phyloP scores from a whole-genome alignment of 1,140 invertebrate species.

The Euwallacea similis region DNA sequence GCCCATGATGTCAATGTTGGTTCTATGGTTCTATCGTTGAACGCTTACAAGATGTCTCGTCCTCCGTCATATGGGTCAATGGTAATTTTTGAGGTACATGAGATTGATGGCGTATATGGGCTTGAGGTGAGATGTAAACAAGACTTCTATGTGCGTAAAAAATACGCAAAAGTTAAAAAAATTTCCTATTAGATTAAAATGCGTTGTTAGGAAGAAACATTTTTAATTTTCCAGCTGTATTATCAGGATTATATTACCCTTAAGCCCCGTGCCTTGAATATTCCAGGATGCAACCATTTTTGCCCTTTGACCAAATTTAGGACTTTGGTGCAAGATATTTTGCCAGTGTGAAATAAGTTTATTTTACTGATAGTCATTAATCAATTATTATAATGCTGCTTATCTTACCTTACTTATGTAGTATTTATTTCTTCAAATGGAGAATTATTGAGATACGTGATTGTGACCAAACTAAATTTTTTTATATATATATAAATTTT shows the following conservation, averaged over 20 bases:
- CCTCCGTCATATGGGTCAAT: conserved; percentile 32
- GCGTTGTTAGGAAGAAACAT: not conserved
- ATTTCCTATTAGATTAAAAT: too few species aligned
- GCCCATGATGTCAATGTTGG: conserved; percentile 38
- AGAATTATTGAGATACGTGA: too few species aligned
- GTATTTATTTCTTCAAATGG: too few species aligned
- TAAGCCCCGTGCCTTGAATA: conserved; percentile 9
- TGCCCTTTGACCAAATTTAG: conserved; percentile 9
- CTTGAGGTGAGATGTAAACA: conserved; percentile 19
- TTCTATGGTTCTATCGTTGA: conserved; percentile 15
- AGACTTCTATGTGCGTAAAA: not conserved
- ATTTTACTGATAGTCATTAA: too few species aligned
- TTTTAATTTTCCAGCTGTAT: conserved; percentile 13
- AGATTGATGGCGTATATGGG: conserved; percentile 23
- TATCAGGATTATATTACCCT: conserved; percentile 8
- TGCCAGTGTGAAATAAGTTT: not conserved
- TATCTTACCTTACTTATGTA: too few species aligned
- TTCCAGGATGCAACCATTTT: conserved; percentile 14
- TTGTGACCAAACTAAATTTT: too few species aligned
- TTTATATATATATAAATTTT: too few species aligned
- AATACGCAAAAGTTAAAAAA: not conserved
- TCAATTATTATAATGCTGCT: too few species aligned
- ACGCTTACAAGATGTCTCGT: conserved; percentile 19
- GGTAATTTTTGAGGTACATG: conserved; percentile 34
- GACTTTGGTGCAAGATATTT: conserved; percentile 11